Evolutionary conservation across 2,113 vertebrate genomes (phyloP), one percentile per base, ranked within the genome.

Genomic region (Burhinus bistriatus): DNA sequence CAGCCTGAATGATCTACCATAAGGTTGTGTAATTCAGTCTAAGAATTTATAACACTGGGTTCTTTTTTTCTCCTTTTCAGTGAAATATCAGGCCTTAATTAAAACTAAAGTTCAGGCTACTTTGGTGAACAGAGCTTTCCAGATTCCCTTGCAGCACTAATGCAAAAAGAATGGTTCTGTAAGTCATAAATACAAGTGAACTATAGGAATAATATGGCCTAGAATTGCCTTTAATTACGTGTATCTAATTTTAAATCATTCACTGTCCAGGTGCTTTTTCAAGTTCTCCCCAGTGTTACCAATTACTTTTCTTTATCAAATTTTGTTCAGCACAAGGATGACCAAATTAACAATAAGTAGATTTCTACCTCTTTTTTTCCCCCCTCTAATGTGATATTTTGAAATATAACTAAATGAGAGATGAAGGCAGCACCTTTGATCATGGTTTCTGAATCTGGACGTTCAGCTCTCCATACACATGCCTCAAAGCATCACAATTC

Each of bases 401-500:
- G 45, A 94, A 91, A 69, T 57, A 71, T 1, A 80, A n/a, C 36
- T 76, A 68, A 76, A 64, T 54, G 54, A 66, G 66, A 68, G 55
- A 79, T 19, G 64, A 55, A 81, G 65, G 45, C 29, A 81, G 54
- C 61, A 71, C 21, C 61, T 90, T 80, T 29, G 5, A 75, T 98
- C 96, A 98, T 34, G 66, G 90, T 68, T 96, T 98, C 83, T 96
- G 97, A 91, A 98, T 96, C 88, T 97, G 92, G 85, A 98, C 19
- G 0, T 97, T 92, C 94, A 98, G 96, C 97, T 99, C 98, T 18
- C 99, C 99, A 4, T 98, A 98, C 68, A 99, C 99, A 52, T 99
- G 99, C 87, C 99, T 98, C 96, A 99, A 97, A 83, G 98, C 96
- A 44, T 99, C 87, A 76, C 98, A 99, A 96, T 98, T 99, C 96